phyloP scores from a whole-genome alignment of 2,113 vertebrate species.

The Urocolius indicus region DNA sequence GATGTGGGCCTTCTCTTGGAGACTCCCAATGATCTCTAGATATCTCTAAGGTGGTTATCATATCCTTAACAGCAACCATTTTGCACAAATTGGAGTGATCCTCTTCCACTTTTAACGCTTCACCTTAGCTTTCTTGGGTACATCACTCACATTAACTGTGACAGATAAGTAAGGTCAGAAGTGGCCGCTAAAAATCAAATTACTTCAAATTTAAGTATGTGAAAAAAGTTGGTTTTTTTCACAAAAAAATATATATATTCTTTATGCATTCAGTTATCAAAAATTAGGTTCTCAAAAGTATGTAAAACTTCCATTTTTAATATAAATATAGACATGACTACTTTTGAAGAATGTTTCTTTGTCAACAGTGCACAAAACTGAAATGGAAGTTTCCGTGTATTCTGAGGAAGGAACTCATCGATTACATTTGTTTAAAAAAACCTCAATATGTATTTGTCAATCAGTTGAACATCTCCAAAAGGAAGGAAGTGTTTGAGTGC shows the following conservation, averaged over 20 bases:
- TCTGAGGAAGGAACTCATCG: not conserved
- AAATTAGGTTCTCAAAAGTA: fast-evolving
- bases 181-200: no score
- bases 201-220: not conserved
- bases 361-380: not conserved
- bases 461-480: not conserved
- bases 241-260: no score
- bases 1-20: not conserved
- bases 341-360: not conserved
- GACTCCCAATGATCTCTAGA: not conserved
- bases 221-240: not conserved
- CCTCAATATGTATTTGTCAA: no score
- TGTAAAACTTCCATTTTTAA: not conserved
- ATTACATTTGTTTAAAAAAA: not conserved
- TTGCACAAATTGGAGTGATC: not conserved
- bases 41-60: not conserved
- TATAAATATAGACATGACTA: fast-evolving
- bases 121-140: not conserved
- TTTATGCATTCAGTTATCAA: not conserved
- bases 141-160: fast-evolving
- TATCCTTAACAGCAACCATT: not conserved
- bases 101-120: not conserved
- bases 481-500: not conserved
- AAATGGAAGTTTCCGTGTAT: not conserved
- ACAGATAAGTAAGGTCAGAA: not conserved